phyloP scores from a whole-genome alignment of 2,113 vertebrate genomes.

The Aepyceros melampus region DNA sequence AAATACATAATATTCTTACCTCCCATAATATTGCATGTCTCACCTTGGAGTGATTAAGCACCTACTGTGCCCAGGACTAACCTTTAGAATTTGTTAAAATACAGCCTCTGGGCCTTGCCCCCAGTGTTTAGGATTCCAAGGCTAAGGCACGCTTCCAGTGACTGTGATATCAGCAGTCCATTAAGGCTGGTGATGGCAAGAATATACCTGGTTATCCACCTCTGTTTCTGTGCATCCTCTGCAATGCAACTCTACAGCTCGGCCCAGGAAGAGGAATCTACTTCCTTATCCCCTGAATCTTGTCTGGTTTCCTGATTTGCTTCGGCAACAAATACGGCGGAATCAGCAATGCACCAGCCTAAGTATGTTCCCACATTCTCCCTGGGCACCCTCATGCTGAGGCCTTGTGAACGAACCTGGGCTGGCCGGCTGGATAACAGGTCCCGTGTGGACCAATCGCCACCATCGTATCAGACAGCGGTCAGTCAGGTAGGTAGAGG shows the following conservation, averaged over 20 bases:
- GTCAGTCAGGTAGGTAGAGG: too few relatives aligned
- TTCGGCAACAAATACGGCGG: fast-evolving
- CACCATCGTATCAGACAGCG: background rate
- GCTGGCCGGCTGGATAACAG: background rate
- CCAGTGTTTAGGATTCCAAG: background rate
- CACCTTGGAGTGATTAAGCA: background rate
- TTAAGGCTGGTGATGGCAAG: background rate
- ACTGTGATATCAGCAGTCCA: fast-evolving
- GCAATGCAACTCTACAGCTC: background rate
- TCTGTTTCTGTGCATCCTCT: background rate
- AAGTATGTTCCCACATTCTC: background rate
- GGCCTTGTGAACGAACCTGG: background rate
- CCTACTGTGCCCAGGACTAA: background rate
- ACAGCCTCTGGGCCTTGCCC: background rate
- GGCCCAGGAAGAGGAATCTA: background rate
- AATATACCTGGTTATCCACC: background rate
- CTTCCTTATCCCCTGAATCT: background rate
- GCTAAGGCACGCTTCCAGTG: background rate
- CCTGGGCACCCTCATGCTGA: background rate
- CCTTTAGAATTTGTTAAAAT: background rate
- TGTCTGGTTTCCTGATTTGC: background rate
- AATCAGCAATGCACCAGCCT: fast-evolving
- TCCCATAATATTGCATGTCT: background rate
- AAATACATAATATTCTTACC: slow-evolving; percentile 59
- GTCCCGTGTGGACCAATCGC: fast-evolving